A percentile compares a stretch with the other conserved stretches of the same genome.
Conservation (phyloP, 2,113 vertebrate species). For the Pangasianodon hypophthalmus region DNA sequence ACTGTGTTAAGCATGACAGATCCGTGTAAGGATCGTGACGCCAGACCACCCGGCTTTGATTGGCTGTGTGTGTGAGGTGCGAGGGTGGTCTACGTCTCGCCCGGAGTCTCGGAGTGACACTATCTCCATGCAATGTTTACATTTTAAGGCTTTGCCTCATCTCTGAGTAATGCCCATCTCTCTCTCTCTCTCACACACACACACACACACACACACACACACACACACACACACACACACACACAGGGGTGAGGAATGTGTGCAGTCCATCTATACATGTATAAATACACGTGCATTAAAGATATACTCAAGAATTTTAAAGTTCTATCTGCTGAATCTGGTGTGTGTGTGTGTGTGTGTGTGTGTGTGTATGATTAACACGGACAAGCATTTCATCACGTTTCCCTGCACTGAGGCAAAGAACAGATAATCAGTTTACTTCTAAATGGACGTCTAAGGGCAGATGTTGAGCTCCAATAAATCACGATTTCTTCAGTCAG, state of each 20-base stretch:
- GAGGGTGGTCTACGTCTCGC: background rate
- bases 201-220: background rate
- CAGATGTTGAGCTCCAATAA: background rate
- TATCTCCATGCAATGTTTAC: constrained; percentile 29
- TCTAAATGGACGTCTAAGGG: background rate
- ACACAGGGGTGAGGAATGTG: background rate
- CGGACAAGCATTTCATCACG: too few species aligned
- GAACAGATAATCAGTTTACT: background rate
- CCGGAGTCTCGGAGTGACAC: background rate
- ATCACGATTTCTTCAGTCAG: background rate
- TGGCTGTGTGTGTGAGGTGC: constrained; percentile 26
- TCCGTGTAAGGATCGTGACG: background rate
- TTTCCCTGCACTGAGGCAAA: too few species aligned
- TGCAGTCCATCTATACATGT: background rate
- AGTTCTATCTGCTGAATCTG: background rate
- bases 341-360: too few species aligned
- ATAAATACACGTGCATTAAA: background rate
- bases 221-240: background rate
- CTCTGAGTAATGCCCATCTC: background rate
- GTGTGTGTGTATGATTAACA: too few species aligned
- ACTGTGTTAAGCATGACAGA: background rate
- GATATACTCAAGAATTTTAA: background rate
- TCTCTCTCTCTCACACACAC: background rate
- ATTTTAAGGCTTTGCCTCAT: constrained; percentile 5
- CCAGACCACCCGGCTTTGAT: constrained; percentile 15